Evolutionary conservation across 2,113 vertebrate species (phyloP), one percentile per base, ranked within the genome.

Genomic region (Butorides virescens): DNA sequence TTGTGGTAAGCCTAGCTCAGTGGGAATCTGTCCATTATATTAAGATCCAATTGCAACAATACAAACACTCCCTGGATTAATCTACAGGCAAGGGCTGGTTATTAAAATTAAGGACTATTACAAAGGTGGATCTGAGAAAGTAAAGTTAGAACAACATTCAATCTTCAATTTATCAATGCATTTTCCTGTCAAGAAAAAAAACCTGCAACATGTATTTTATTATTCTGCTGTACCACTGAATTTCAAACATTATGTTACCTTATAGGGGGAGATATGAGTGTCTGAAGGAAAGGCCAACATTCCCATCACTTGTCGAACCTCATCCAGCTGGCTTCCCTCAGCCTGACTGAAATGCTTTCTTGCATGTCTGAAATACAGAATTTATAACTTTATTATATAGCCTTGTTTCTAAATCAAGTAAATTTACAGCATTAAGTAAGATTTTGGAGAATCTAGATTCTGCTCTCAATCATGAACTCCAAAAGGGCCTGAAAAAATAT

Each of bases 281-380:
- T 99, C 99, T 13, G 99, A 99, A 47, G 99, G 99, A 96, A 99
- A 99, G 78, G 99, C 99, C 98, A 99, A 97, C 99, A 99, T 99
- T 86, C 99, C 99, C 99, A 99, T 99, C 98, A 99, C 99, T 97
- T 99, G 99, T 79, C 99, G 99, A 65, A 99, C 99, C 95, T 99
- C 99, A 71, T 99, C 99, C 98, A 99, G 94, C 98, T 99, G 99
- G 78, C 99, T 99, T 4, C 99, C 99, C 86, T 99, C 99, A 39
- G 99, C 99, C 96, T 99, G 99, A 90, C 99, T 99, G 98, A 99
- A 99, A 96, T 99, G 99, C 96, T 99, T 99, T 88, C 99, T 98
- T 32, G 99, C 99, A 76, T 99, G 99, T 98, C 99, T 99, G 74
- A 53, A 98, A 95, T 11, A 86, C 7, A 92, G 22, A 96, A 62